Percentiles rank a stretch among this genome's conserved stretches.
These are phyloP conservation scores for Dinomys branickii DNA, from an alignment of 2,113 vertebrate species.

Conservation along the genomic window DNA sequence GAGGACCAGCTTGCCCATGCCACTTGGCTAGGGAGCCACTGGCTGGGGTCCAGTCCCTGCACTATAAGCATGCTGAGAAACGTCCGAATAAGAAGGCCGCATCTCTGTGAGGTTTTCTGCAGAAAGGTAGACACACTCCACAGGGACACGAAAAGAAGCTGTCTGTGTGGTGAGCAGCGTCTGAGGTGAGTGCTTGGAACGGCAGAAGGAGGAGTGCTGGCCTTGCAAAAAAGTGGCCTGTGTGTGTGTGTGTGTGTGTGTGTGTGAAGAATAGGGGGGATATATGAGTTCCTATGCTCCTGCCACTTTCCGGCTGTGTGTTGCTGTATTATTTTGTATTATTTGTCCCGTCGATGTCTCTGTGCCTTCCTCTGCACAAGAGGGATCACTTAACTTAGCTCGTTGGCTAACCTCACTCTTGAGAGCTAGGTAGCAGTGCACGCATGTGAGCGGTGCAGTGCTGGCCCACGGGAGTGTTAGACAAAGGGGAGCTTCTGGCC, in stretches of 20 bases:
- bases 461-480: neutral
- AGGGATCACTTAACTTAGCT: neutral
- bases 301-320: neutral
- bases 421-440: accelerated
- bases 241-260: too few relatives aligned
- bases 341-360: neutral
- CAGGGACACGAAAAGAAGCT: neutral
- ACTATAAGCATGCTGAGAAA: neutral
- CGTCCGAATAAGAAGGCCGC: neutral
- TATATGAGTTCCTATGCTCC: neutral
- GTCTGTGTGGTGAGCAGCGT: neutral
- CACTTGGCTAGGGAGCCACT: neutral
- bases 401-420: neutral
- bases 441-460: accelerated
- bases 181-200: too few relatives aligned
- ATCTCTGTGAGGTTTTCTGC: neutral
- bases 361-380: neutral
- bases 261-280: neutral
- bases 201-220: neutral
- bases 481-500: neutral
- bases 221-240: too few relatives aligned
- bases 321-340: neutral
- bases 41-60: neutral
- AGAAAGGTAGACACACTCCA: neutral
- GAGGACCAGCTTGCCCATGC: neutral